Conservation (phyloP, 2,113 vertebrate species). For the Callipepla squamata region DNA sequence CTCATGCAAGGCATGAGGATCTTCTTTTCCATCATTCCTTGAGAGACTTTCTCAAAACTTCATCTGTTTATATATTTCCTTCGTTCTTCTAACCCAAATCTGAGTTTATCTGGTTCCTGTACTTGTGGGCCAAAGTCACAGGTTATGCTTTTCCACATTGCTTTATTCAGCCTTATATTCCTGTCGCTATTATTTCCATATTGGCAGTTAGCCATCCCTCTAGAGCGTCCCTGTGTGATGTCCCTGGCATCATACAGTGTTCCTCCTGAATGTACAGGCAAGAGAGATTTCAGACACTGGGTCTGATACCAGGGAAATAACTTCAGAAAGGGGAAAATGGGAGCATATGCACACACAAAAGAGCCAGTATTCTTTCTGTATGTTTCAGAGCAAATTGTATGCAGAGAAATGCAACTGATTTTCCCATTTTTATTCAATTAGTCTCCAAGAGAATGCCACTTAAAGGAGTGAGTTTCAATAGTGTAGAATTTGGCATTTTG, state of each 20-base stretch:
- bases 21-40: not conserved
- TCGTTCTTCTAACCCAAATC: not conserved
- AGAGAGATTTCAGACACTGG: not conserved
- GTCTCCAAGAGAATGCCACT: not conserved
- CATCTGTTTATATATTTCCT: not conserved
- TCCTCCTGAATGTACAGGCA: not conserved
- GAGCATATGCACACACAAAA: not conserved
- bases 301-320: not conserved
- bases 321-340: not conserved
- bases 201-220: not conserved
- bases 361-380: not conserved
- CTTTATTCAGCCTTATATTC: not conserved
- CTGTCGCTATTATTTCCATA: not conserved
- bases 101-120: not conserved
- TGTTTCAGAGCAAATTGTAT: not conserved
- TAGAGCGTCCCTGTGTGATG: not conserved
- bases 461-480: not conserved
- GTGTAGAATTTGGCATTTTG: not conserved
- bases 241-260: not conserved
- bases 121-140: not conserved
- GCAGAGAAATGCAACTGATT: accelerated
- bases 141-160: not conserved
- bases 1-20: not conserved
- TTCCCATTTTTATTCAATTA: not conserved
- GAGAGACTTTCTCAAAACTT: not conserved